Evolutionary conservation across 2,797 vertebrate genomes (phyloP).

Genomic region (Rhincodon typus): DNA sequence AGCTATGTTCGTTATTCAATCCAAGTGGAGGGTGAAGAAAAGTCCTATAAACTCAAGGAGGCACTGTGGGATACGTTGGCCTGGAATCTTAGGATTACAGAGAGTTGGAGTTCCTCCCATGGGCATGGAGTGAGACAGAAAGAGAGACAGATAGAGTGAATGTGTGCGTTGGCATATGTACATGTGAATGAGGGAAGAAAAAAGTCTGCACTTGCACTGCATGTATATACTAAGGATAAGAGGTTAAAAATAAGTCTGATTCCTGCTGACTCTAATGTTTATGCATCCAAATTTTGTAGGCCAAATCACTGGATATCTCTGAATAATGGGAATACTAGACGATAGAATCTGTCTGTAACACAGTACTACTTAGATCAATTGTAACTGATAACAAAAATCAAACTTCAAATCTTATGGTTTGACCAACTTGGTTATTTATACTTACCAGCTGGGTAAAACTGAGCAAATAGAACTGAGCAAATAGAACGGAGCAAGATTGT

Average conservation of each 20-base stretch:
- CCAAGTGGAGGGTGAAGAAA: neutral
- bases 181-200: neutral
- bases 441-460: neutral
- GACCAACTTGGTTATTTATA: neutral
- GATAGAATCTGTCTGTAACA: neutral
- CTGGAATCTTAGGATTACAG: neutral
- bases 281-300: neutral
- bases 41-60: neutral
- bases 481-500: neutral
- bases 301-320: neutral
- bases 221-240: neutral
- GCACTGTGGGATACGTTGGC: neutral
- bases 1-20: neutral
- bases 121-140: neutral
- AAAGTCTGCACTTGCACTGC: neutral
- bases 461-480: too few species aligned
- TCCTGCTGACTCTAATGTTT: neutral
- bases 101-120: neutral
- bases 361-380: neutral
- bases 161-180: too few species aligned
- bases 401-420: neutral
- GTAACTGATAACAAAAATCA: neutral
- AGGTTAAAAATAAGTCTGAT: neutral
- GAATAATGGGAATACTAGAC: neutral
- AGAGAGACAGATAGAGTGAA: too few species aligned